Percentiles rank a stretch among this genome's conserved stretches.
phyloP scores from a whole-genome alignment of 2,113 vertebrate species.

The Neomonachus schauinslandi region DNA sequence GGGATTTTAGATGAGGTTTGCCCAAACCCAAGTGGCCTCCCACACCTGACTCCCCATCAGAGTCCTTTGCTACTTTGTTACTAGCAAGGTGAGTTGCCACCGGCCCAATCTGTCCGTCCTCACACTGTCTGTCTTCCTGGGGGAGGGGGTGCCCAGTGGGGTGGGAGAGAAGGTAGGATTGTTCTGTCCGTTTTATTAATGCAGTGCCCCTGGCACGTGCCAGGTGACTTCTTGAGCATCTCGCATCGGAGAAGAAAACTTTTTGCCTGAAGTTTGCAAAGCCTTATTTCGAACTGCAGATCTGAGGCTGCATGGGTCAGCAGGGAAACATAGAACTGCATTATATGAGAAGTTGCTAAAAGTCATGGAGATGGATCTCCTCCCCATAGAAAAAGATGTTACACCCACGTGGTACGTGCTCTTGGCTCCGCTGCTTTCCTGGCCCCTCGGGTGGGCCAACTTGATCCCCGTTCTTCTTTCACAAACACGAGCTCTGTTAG shows the following conservation, averaged over 20 bases:
- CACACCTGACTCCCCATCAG: background rate
- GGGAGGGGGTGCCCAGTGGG: rapidly evolving
- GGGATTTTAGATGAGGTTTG: background rate
- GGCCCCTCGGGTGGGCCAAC: background rate
- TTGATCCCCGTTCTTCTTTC: background rate
- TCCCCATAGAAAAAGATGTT: background rate
- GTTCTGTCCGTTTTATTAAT: too few species aligned
- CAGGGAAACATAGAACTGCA: background rate
- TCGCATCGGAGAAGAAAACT: background rate
- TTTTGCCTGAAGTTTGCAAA: background rate
- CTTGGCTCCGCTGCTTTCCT: background rate
- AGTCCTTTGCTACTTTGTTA: background rate
- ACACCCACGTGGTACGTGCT: rapidly evolving
- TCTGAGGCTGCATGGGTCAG: background rate
- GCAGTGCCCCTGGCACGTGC: background rate
- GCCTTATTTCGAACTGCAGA: background rate
- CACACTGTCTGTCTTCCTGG: background rate
- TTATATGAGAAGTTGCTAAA: background rate
- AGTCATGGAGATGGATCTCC: background rate
- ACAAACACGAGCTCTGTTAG: background rate
- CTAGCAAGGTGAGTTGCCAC: background rate
- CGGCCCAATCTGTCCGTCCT: rapidly evolving
- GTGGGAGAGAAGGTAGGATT: background rate
- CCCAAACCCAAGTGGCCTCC: background rate
- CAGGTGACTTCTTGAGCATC: background rate